Conservation (phyloP, 2,888 invertebrate genomes). For the Anticlea derivata region DNA sequence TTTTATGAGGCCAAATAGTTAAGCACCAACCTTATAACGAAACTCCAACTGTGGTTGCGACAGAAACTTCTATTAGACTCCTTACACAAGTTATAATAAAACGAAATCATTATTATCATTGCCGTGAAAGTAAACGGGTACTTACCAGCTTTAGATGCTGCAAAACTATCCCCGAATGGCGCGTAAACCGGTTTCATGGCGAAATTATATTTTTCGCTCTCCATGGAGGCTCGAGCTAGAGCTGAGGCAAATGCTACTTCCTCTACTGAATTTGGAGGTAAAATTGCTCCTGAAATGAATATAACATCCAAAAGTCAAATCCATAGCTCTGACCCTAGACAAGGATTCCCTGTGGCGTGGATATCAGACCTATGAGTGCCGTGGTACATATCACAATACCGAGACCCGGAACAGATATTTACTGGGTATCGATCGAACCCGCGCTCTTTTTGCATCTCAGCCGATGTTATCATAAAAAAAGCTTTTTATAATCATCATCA, state of each 20-base stretch:
- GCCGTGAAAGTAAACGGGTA: constrained; percentile 14
- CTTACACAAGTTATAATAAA: constrained; percentile 12
- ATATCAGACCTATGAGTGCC: too few relatives aligned
- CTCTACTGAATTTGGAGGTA: constrained; percentile 67
- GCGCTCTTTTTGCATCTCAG: too few relatives aligned
- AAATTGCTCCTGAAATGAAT: constrained; percentile 63
- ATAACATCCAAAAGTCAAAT: background rate
- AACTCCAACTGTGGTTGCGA: constrained; percentile 1
- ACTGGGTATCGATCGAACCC: too few relatives aligned
- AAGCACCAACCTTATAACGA: too few relatives aligned
- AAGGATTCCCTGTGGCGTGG: too few relatives aligned
- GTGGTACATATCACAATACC: too few relatives aligned
- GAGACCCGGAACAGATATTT: too few relatives aligned
- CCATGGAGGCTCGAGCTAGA: constrained; percentile 69
- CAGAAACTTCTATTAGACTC: constrained; percentile 5
- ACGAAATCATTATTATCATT: constrained; percentile 22
- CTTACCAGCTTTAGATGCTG: constrained; percentile 72
- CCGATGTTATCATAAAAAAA: too few relatives aligned
- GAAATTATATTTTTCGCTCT: constrained; percentile 67
- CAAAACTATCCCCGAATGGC: constrained; percentile 67
- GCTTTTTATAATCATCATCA: too few relatives aligned
- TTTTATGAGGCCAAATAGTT: too few relatives aligned
- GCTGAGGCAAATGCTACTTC: constrained; percentile 73
- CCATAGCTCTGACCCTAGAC: too few relatives aligned
- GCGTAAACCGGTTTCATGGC: constrained; percentile 60